phyloP scores from a whole-genome alignment of 2,113 vertebrate species.

The Mugil cephalus region DNA sequence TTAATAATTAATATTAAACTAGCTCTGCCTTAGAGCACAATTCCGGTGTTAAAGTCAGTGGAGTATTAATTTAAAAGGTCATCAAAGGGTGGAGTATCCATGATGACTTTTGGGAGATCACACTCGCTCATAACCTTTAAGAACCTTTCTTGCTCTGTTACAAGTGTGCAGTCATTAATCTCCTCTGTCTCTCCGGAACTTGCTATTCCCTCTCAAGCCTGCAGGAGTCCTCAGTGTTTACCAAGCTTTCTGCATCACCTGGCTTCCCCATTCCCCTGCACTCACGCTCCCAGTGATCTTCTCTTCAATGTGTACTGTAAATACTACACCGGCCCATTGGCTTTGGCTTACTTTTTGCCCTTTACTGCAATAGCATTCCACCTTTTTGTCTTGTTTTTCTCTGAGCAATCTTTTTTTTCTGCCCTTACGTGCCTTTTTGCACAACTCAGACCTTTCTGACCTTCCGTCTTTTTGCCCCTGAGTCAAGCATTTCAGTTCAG shows the following conservation, averaged over 20 bases:
- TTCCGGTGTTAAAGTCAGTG: constrained; percentile 20
- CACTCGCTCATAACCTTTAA: constrained; percentile 12
- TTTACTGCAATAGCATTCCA: not conserved
- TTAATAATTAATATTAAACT: no score
- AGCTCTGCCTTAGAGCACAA: not conserved
- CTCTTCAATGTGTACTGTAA: not conserved
- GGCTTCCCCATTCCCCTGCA: constrained; percentile 12
- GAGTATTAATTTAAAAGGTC: constrained; percentile 46
- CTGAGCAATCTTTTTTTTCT: not conserved
- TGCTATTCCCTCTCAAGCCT: not conserved
- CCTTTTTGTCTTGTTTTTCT: not conserved
- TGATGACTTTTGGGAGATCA: constrained; percentile 1
- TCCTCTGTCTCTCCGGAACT: no score
- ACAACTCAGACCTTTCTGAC: not conserved
- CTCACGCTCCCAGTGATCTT: not conserved
- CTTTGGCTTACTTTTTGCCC: not conserved
- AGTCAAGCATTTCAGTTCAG: not conserved
- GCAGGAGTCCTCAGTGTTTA: not conserved
- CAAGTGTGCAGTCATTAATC: constrained; percentile 25
- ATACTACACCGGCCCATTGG: not conserved
- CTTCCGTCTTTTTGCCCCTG: not conserved
- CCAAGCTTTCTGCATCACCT: not conserved
- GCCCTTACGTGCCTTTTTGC: not conserved
- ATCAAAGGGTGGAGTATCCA: not conserved
- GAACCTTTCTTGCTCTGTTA: not conserved